These are phyloP conservation scores for Diadophis punctatus DNA, from an alignment of 2,113 vertebrate species.

Conservation along the genomic window DNA sequence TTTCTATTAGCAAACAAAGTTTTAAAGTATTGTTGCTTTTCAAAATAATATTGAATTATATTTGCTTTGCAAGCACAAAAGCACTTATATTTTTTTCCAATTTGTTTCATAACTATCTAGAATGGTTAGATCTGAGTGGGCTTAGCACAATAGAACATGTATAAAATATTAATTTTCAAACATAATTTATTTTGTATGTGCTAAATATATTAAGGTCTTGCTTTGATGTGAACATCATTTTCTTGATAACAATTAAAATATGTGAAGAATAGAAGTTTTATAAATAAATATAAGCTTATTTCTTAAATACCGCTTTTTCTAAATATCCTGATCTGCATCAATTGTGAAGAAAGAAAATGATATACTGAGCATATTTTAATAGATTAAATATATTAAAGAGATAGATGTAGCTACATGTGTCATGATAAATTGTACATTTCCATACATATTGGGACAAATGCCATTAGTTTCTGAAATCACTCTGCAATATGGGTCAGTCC, in stretches of 20 bases:
- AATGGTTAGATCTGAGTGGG: constrained; percentile 32
- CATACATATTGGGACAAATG: no score
- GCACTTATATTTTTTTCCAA: not conserved
- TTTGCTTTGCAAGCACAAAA: constrained; percentile 37
- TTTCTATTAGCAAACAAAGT: constrained; percentile 38
- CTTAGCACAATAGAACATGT: constrained; percentile 37
- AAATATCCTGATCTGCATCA: not conserved
- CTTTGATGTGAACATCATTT: constrained; percentile 28
- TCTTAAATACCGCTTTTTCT: not conserved
- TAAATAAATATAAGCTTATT: not conserved
- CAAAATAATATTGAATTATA: not conserved
- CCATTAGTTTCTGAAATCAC: no score
- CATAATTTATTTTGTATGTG: constrained; percentile 9
- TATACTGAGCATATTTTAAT: no score
- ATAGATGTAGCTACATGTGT: no score
- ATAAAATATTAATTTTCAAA: constrained; percentile 35
- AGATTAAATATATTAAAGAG: no score
- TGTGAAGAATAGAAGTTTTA: no score
- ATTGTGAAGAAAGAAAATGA: not conserved
- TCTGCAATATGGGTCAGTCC: no score
- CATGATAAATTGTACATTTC: no score
- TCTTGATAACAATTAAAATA: not conserved
- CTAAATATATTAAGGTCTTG: not conserved
- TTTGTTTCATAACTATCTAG: constrained; percentile 27
- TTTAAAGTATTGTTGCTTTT: constrained; percentile 7